A percentile compares a stretch with the other conserved stretches of the same genome.
Evolutionary conservation across 1,140 invertebrate species (phyloP).

Genomic region (Aphidius gifuensis): DNA sequence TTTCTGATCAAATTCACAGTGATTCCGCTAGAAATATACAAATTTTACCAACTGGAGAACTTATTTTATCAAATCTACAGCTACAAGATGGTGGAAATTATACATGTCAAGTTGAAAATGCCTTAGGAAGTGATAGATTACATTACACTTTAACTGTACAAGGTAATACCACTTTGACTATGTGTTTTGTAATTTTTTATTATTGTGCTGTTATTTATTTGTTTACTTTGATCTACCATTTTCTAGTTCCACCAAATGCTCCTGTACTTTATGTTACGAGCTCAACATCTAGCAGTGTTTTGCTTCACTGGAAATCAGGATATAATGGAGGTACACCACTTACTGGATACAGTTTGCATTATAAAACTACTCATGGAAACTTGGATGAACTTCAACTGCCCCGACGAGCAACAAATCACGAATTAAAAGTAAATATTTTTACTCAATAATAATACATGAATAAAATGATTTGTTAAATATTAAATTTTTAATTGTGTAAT

Average conservation of each 20-base stretch:
- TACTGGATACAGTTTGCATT: slow-evolving; percentile 66
- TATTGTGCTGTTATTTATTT: not conserved
- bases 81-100: slow-evolving; percentile 71
- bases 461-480: too few species aligned
- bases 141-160: slow-evolving; percentile 63
- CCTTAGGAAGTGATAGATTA: slow-evolving; percentile 65
- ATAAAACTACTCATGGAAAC: slow-evolving; percentile 62
- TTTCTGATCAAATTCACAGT: slow-evolving; percentile 41
- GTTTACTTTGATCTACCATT: not conserved
- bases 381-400: slow-evolving; percentile 65
- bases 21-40: slow-evolving; percentile 61
- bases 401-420: slow-evolving; percentile 63
- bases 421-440: slow-evolving; percentile 59
- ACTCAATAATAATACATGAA: too few species aligned
- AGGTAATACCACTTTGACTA: slow-evolving; percentile 35
- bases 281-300: slow-evolving; percentile 67
- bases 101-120: slow-evolving; percentile 72
- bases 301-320: slow-evolving; percentile 70
- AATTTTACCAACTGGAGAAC: slow-evolving; percentile 62
- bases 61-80: slow-evolving; percentile 64
- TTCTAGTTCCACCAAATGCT: slow-evolving; percentile 63
- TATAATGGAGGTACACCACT: slow-evolving; percentile 68
- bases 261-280: slow-evolving; percentile 70
- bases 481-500: not conserved
- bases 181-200: not conserved